These are phyloP conservation scores for Sepiola atlantica DNA, from an alignment of 2,888 invertebrate genomes.

Conservation along the genomic window DNA sequence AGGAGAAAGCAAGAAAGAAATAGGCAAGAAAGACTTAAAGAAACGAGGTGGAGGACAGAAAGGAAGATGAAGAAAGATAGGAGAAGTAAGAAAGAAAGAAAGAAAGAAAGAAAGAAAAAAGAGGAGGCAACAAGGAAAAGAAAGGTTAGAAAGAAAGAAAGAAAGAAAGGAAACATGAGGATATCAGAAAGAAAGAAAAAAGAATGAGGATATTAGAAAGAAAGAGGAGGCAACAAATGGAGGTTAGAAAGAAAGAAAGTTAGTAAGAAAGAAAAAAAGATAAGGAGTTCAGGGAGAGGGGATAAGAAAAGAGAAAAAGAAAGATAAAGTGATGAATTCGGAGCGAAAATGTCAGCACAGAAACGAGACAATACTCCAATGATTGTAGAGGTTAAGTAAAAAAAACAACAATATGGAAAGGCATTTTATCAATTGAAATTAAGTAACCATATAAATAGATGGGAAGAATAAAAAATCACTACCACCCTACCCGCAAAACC, in stretches of 20 bases:
- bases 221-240: too few species aligned
- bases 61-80: neutral
- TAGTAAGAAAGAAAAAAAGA: neutral
- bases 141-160: neutral
- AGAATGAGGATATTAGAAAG: too few species aligned
- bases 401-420: too few species aligned
- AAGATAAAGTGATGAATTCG: neutral
- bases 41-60: neutral
- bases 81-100: conserved; percentile 17
- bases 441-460: too few species aligned
- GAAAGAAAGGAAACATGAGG: neutral
- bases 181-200: neutral
- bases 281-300: neutral
- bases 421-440: too few species aligned
- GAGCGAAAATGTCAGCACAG: too few species aligned
- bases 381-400: too few species aligned
- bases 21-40: neutral
- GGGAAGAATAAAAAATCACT: too few species aligned
- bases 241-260: neutral
- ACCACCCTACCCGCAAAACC: too few species aligned
- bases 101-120: conserved; percentile 41
- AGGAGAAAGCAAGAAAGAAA: neutral
- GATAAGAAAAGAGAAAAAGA: neutral
- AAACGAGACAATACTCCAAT: too few species aligned
- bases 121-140: neutral